Base-by-base conservation (phyloP, 2,113 vertebrate genomes). In the Typhlomys cinereus region DNA sequence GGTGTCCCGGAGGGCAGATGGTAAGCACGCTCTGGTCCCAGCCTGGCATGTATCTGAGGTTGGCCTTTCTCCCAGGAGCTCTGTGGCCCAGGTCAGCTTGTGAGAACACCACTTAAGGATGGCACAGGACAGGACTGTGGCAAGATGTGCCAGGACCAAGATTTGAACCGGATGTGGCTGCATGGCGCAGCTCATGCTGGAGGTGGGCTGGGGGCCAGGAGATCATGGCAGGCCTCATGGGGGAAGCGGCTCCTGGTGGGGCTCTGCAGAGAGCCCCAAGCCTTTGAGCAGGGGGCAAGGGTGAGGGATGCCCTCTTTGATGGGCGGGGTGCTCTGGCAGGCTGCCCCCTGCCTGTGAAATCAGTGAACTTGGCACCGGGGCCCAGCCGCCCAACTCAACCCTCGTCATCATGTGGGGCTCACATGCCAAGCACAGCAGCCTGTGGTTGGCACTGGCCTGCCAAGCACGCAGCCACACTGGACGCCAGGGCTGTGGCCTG, bases 291-390 rank as follows among this genome's bases (percentile, higher is more conserved):
- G 14, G 39, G 50, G 21, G 44, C n/a, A 39, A 48, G 34, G 25
- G 46, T 70, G 8, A 34, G 31, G 52, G 20, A 41, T 54, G 50
- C 27, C 36, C 31, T 57, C 21, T 18, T 39, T 61, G 41, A 64
- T 27, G 78, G 85, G 89, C 2, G 52, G 86, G 85, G 81, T 29
- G 3, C 36, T 7, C 74, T 78, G 95, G 90, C 87, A 34, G 62
- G 57, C 25, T 1, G 2, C 67, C 59, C 62, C 36, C 1, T 1
- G 50, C 73, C 91, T 89, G 88, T 89, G 88, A 90, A 86, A 78
- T 82, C 88, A 54, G 7, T 39, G 21, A 6, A 20, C 80, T 50
- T 83, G 93, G 94, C 88, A 34, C 8, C n/a, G 1, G 14, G 46
- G 0, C 46, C 4, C 1, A 36, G 57, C 15, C 57, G 25, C 89